These are phyloP conservation scores for Drosophila borealis DNA, from an alignment of 2,888 invertebrate species.

Conservation along the genomic window DNA sequence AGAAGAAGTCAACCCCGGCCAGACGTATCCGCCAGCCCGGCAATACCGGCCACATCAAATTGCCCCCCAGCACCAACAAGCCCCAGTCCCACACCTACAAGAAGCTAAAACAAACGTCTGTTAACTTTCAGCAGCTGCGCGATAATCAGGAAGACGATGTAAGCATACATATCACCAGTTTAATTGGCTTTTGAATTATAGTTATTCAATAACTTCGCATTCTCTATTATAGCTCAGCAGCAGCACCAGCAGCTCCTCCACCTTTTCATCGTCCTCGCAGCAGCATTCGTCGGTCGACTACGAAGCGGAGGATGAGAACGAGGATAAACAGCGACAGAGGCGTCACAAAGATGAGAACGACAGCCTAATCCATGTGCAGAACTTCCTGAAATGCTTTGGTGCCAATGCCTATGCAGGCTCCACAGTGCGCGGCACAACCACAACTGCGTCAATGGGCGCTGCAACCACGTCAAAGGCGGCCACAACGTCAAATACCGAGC, in stretches of 20 bases:
- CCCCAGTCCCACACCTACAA: constrained; percentile 26
- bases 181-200: no score
- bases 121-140: constrained; percentile 53
- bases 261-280: constrained; percentile 65
- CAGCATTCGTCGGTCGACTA: constrained; percentile 77
- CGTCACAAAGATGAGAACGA: constrained; percentile 68
- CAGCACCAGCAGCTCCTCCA: constrained; percentile 62
- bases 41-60: constrained; percentile 16
- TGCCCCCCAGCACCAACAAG: constrained; percentile 16
- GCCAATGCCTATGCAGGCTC: constrained; percentile 56
- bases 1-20: constrained; percentile 43
- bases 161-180: constrained; percentile 5
- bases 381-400: constrained; percentile 82
- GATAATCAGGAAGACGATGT: constrained; percentile 64
- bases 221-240: constrained; percentile 53
- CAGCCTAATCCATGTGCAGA: constrained; percentile 79
- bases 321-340: constrained; percentile 64
- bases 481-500: constrained; percentile 30
- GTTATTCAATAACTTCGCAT: background rate
- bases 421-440: constrained; percentile 10
- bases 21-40: constrained; percentile 31
- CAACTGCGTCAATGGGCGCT: constrained; percentile 1
- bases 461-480: background rate
- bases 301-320: constrained; percentile 78
- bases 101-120: constrained; percentile 43